Percentiles rank a stretch among this genome's conserved stretches.
phyloP scores from a whole-genome alignment of 37 sponge, comb jelly and placozoan species.

The Diacarnus erythraeanus region DNA sequence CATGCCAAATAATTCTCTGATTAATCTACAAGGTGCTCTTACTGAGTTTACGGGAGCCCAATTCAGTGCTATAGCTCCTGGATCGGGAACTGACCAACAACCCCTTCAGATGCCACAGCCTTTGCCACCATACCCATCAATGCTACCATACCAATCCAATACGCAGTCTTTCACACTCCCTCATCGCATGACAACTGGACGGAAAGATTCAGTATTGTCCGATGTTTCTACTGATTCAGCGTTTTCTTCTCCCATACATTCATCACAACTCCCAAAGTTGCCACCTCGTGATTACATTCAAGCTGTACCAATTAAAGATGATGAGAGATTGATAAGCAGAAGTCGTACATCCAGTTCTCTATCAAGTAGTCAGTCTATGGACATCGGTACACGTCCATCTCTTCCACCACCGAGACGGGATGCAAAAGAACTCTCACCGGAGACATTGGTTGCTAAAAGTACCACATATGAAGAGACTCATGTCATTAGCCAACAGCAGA shows the following conservation, averaged over 20 bases:
- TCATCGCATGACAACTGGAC: background rate
- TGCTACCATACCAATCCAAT: background rate
- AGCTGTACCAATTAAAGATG: too few species aligned
- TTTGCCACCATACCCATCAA: background rate
- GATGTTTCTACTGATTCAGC: background rate
- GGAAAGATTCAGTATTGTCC: background rate
- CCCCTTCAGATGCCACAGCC: background rate
- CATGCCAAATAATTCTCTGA: conserved; percentile 6
- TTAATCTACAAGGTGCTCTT: conserved; percentile 18
- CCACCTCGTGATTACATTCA: background rate
- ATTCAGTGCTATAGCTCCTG: conserved; percentile 4
- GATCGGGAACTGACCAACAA: conserved; percentile 7
- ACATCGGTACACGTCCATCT: background rate
- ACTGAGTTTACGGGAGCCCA: conserved; percentile 51
- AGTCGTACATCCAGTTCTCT: background rate
- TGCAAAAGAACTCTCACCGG: background rate
- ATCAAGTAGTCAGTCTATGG: background rate
- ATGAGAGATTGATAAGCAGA: too few species aligned
- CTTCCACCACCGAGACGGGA: background rate
- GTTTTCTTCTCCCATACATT: background rate
- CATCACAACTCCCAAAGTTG: background rate
- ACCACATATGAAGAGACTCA: background rate
- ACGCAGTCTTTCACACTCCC: background rate
- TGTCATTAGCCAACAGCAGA: too few species aligned
- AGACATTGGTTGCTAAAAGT: conserved; percentile 1